Conservation (phyloP, 2,888 invertebrate species). For the Tipula vernalis region DNA sequence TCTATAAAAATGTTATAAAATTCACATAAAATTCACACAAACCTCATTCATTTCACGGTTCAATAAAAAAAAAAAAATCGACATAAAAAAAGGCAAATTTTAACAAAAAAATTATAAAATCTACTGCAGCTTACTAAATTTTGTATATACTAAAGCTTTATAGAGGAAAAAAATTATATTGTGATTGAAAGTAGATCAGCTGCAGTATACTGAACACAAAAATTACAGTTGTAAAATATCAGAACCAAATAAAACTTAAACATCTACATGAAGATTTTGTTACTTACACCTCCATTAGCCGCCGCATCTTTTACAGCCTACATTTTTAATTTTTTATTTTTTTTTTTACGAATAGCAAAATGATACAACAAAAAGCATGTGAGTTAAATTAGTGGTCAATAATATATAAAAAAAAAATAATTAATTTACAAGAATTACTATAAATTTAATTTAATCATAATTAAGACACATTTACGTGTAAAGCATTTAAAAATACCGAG, state of each 20-base stretch:
- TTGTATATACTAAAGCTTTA: not conserved
- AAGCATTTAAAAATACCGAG: not conserved
- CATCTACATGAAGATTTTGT: conserved; percentile 19
- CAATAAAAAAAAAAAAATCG: not conserved
- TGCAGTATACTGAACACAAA: not conserved
- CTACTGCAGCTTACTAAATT: not conserved
- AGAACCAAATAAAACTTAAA: not conserved
- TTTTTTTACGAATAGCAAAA: conserved; percentile 7
- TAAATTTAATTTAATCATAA: not conserved
- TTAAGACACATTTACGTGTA: not conserved
- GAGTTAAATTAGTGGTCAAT: conserved; percentile 13
- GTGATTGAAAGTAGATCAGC: not conserved
- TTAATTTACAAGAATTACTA: not conserved
- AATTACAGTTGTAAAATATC: not conserved
- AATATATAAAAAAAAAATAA: not conserved
- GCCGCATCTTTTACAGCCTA: conserved; percentile 58
- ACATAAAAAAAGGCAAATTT: not conserved
- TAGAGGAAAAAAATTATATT: not conserved
- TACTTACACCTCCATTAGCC: conserved; percentile 56
- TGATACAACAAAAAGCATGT: conserved; percentile 17
- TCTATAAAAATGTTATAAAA: conserved; percentile 37
- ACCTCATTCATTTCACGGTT: not conserved
- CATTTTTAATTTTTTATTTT: not conserved
- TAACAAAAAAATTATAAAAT: conserved; percentile 11
- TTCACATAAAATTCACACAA: not conserved